A percentile compares a stretch with the other conserved stretches of the same genome.
Conservation (phyloP, 2,113 vertebrate species). For the Platanista minor region DNA sequence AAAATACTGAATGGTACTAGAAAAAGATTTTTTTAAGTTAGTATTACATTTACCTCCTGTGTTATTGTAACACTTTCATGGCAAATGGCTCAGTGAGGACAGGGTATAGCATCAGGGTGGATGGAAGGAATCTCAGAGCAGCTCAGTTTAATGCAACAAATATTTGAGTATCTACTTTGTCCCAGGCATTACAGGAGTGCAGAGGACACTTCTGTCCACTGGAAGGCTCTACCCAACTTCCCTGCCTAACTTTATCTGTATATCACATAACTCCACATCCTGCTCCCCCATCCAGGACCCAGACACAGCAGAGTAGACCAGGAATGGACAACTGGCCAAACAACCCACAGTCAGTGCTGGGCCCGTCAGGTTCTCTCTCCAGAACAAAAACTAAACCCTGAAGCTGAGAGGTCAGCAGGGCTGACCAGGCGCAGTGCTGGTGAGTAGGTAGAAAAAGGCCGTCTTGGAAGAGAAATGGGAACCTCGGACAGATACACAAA, state of each 20-base stretch:
- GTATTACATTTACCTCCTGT: neutral
- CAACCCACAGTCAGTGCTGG: neutral
- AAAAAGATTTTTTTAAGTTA: neutral
- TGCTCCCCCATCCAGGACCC: neutral
- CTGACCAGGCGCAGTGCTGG: neutral
- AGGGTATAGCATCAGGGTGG: neutral
- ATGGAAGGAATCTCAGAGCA: neutral
- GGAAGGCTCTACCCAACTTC: neutral
- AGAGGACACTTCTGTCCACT: neutral
- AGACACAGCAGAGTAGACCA: neutral
- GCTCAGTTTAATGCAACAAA: neutral
- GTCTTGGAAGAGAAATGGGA: neutral
- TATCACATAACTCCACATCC: neutral
- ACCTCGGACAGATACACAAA: neutral
- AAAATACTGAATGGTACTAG: neutral
- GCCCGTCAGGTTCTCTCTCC: neutral
- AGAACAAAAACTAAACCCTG: neutral
- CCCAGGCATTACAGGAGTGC: neutral
- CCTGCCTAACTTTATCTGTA: neutral
- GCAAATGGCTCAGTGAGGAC: neutral
- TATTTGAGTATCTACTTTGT: neutral
- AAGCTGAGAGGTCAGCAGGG: neutral
- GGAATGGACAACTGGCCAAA: neutral
- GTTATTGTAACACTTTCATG: neutral
- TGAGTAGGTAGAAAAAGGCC: neutral